phyloP scores from a whole-genome alignment of 1,140 invertebrate species.

The Drosophila trapezifrons region DNA sequence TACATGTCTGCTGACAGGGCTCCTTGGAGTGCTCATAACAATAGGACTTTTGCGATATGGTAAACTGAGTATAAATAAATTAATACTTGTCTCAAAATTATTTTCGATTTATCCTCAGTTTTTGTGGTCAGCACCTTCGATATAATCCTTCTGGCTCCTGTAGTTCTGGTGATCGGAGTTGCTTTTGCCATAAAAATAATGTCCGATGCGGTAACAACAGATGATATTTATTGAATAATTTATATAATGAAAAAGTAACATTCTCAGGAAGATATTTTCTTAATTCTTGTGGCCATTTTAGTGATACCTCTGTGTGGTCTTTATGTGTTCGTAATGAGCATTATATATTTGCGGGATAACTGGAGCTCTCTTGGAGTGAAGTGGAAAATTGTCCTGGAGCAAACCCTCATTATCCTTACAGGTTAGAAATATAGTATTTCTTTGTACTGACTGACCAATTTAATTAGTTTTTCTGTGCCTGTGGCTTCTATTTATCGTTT shows the following conservation, averaged over 20 bases:
- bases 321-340: background rate
- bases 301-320: background rate
- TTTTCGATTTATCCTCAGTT: too few species aligned
- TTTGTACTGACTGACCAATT: too few species aligned
- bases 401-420: background rate
- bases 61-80: background rate
- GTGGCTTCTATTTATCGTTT: background rate
- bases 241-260: rapidly evolving
- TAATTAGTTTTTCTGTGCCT: background rate
- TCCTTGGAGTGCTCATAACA: background rate
- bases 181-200: background rate
- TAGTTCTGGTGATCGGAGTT: background rate
- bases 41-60: constrained; percentile 4
- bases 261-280: background rate
- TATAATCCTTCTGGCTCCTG: background rate
- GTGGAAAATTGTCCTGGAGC: background rate
- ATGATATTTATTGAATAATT: background rate
- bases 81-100: too few species aligned
- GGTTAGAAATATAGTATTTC: background rate
- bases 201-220: background rate
- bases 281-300: background rate
- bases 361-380: background rate
- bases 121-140: background rate
- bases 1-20: background rate
- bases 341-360: background rate